Evolutionary conservation across 1,140 invertebrate species (phyloP), one percentile per base, ranked within the genome.

Genomic region (Hycleus phaleratus): DNA sequence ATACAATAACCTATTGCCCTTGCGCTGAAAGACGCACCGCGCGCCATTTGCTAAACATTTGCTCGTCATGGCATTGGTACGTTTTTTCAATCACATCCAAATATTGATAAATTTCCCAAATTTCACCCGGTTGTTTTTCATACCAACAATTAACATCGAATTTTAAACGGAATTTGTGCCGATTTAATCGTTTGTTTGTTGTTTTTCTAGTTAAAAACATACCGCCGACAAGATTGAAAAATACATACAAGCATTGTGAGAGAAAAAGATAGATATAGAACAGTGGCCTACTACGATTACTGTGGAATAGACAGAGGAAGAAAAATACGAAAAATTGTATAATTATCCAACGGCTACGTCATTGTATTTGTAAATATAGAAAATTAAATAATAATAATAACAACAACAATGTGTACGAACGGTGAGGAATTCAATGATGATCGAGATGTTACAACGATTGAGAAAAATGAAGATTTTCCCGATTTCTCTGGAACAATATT

Each of bases 1-100:
- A 56, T 54, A 56, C 59, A 64, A 64, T 64, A 64, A 63, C 62
- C 58, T 56, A 63, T 54, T 66, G 65, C 62, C 67, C 67, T 69
- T 69, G 67, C 66, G 68, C 68, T 61, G 60, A 63, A 53, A 53
- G 65, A 64, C 66, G 64, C 59, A 62, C 60, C 51, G 59, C 68
- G 71, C 72, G 73, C 73, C 73, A 75, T 75, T 75, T 75, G 70
- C 71, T 70, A 73, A 74, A 71, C 69, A 69, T 68, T 73, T 65
- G 63, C 66, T 72, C 68, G 70, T 69, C 66, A 73, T 73, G 71
- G 71, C 71, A 68, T 66, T 72, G 73, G 73, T 74, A 67, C 73
- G 73, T 74, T 65, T 66, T 52, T 63, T 57, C 44, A 4, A 32
- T 32, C 7, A 1, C 32, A 32, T 32, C 7, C 4, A 32, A 32